Percentiles rank a stretch among this genome's conserved stretches.
These are phyloP conservation scores for Hoplostethus atlanticus DNA, from an alignment of 2,797 vertebrate genomes.

Conservation along the genomic window DNA sequence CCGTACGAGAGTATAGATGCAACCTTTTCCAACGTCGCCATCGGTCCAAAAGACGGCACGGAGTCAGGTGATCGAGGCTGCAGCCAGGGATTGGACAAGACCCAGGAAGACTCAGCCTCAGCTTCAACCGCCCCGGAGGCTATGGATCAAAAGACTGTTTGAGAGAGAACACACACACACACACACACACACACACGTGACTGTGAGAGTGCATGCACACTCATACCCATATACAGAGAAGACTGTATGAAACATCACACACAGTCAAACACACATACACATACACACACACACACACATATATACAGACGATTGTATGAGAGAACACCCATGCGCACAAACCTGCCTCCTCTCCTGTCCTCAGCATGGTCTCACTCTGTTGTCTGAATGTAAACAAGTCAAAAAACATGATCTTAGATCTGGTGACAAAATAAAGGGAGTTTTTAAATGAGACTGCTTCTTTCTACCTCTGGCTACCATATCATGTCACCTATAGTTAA, in stretches of 20 bases:
- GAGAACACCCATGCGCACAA: slow-evolving; percentile 19
- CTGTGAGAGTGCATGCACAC: slow-evolving; percentile 38
- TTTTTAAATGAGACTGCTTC: slow-evolving; percentile 69
- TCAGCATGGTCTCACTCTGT: slow-evolving; percentile 77
- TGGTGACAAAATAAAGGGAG: slow-evolving; percentile 72
- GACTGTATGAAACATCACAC: slow-evolving; percentile 56
- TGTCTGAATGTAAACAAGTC: slow-evolving; percentile 79
- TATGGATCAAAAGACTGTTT: slow-evolving; percentile 77
- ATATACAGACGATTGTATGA: slow-evolving; percentile 21
- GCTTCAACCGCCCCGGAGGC: slow-evolving; percentile 70
- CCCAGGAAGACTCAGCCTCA: slow-evolving; percentile 76
- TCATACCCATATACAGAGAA: slow-evolving; percentile 54
- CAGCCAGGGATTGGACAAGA: slow-evolving; percentile 77
- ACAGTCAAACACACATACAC: slow-evolving; percentile 51
- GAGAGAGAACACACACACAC: slow-evolving; percentile 43
- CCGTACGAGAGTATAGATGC: slow-evolving; percentile 87
- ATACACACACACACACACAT: slow-evolving; percentile 53
- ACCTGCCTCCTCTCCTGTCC: slow-evolving; percentile 70
- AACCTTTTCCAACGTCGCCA: slow-evolving; percentile 59
- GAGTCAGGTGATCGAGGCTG: slow-evolving; percentile 69
- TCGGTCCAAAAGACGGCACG: slow-evolving; percentile 68
- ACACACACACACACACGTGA: slow-evolving; percentile 21
- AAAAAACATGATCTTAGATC: slow-evolving; percentile 62
- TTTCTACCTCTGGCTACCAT: slow-evolving; percentile 7
- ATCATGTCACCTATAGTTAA: background rate